Evolutionary conservation across 2,113 vertebrate species (phyloP), one percentile per base, ranked within the genome.

Genomic region (Ranitomeya variabilis): DNA sequence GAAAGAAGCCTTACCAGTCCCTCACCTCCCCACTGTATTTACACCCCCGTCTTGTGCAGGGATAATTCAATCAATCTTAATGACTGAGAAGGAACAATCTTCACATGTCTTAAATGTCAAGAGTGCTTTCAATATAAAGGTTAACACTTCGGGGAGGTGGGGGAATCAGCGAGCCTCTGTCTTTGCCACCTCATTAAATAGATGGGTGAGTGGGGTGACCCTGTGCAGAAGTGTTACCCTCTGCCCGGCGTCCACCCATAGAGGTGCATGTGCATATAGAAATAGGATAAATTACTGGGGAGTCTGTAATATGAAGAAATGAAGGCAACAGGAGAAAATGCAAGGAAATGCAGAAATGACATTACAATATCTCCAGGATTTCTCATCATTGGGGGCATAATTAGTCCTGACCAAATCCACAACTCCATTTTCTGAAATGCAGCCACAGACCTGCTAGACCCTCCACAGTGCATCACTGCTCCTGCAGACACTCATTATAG

Each of bases 31-130:
- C 10, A 12, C 59, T 59, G 80, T 64, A 82, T 76, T 77, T 77
- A 60, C 19, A 16, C 52, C 21, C 77, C 37, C 14, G 4, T 21
- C 15, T 23, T 31, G 3, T 57, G 9, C n/a, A 16, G 19, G 76
- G 76, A 83, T 80, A 57, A 57, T 59, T 71, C 52, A 71, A 81
- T 88, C 87, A 83, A 76, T 88, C 80, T 83, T 83, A 83, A 88
- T 83, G 80, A 74, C 67, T 62, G 21, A 76, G 67, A 73, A 67
- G 3, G 69, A 83, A n/a, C 57, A 23, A 82, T 82, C 62, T 73
- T 52, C 13, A 26, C 64, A 59, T 54, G 52, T 11, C 66, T 62
- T 76, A 88, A 83, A 88, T 88, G 87, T 88, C 87, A 88, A 83
- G 79, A 83, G 81, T 59, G 62, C 31, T 74, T 83, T 82, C 81